Percentiles rank a stretch among this genome's conserved stretches.
Evolutionary conservation across 2,797 vertebrate species (phyloP).

Genomic region (Parauchenoglanis punctatus): DNA sequence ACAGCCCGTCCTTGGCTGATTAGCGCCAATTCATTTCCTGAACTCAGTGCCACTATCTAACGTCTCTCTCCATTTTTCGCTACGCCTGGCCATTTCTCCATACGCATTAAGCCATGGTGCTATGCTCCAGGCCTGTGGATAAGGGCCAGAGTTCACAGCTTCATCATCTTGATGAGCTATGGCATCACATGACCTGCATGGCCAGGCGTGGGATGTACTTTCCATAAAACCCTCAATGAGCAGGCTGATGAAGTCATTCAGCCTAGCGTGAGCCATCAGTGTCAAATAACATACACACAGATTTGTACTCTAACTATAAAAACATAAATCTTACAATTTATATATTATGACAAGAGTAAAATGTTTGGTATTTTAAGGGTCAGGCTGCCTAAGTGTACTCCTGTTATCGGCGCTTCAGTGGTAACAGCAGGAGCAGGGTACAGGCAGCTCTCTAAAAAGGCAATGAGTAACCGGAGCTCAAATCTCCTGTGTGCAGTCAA

Average conservation of each 20-base stretch:
- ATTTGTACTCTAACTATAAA: neutral
- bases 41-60: slow-evolving; percentile 53
- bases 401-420: neutral
- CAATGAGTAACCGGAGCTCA: slow-evolving; percentile 5
- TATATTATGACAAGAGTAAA: neutral
- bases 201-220: slow-evolving; percentile 36
- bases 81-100: slow-evolving; percentile 10
- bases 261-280: slow-evolving; percentile 63
- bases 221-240: slow-evolving; percentile 65
- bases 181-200: neutral
- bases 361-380: neutral
- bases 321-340: neutral
- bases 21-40: slow-evolving; percentile 59
- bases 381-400: neutral
- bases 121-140: neutral
- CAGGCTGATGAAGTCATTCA: slow-evolving; percentile 66
- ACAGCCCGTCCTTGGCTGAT: slow-evolving; percentile 52
- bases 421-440: neutral
- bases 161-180: slow-evolving; percentile 13
- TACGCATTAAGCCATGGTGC: slow-evolving; percentile 13
- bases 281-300: slow-evolving; percentile 56
- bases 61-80: slow-evolving; percentile 14
- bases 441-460: slow-evolving; percentile 11
- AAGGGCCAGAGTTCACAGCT: slow-evolving; percentile 1
- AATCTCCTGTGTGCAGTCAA: slow-evolving; percentile 30